Conservation (phyloP, 2,888 invertebrate genomes). For the Lepidochitona cinerea region DNA sequence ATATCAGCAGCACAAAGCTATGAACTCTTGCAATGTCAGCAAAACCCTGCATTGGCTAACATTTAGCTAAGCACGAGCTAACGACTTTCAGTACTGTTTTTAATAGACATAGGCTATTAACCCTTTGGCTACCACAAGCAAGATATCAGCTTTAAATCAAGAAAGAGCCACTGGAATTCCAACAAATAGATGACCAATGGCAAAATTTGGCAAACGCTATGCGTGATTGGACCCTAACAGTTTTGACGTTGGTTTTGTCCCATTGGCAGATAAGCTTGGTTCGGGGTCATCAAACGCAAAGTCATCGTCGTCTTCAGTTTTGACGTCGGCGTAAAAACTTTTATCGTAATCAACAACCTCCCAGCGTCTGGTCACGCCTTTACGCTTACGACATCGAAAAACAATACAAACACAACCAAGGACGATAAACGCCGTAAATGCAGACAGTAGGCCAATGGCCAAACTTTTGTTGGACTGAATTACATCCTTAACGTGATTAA, state of each 20-base stretch:
- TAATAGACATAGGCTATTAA: no score
- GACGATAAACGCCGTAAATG: not conserved
- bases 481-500: not conserved
- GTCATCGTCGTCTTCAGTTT: not conserved
- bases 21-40: no score
- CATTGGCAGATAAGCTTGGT: not conserved
- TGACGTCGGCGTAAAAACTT: not conserved
- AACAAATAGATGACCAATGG: no score
- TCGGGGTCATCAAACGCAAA: slow-evolving; percentile 3
- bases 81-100: no score
- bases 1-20: no score
- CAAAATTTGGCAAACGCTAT: no score
- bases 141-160: no score
- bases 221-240: not conserved
- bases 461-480: not conserved
- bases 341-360: slow-evolving; percentile 4
- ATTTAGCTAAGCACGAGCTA: no score
- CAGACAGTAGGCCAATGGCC: not conserved
- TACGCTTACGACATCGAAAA: not conserved
- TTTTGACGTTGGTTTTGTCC: not conserved
- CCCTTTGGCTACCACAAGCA: no score
- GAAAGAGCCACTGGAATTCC: no score
- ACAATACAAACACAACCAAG: not conserved
- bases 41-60: no score
- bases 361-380: not conserved